Percentiles rank a stretch among this genome's conserved stretches.
phyloP scores from a whole-genome alignment of 1,140 invertebrate genomes.

The Spodoptera litura region DNA sequence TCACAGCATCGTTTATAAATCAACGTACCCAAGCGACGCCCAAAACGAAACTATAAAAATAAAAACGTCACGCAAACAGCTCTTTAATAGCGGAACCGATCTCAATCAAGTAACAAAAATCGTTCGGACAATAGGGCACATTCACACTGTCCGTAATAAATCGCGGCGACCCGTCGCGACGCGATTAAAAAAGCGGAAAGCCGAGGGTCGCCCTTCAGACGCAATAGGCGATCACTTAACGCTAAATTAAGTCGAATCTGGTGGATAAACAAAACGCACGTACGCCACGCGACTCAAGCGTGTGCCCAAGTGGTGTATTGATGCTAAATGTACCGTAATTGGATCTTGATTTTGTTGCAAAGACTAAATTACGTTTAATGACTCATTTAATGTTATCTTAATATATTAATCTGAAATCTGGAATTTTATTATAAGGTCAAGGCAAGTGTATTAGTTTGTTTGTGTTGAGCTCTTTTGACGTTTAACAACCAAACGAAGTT shows the following conservation, averaged over 20 bases:
- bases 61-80: slow-evolving; percentile 50
- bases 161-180: slow-evolving; percentile 68
- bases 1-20: slow-evolving; percentile 44
- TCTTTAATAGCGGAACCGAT: slow-evolving; percentile 68
- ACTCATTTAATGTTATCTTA: slow-evolving; percentile 56
- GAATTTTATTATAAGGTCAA: too few relatives aligned
- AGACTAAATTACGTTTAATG: slow-evolving; percentile 57
- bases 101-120: slow-evolving; percentile 66
- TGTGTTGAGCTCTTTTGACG: neutral
- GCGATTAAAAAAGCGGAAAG: slow-evolving; percentile 68
- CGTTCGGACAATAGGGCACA: slow-evolving; percentile 70
- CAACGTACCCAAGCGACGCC: slow-evolving; percentile 7
- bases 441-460: too few relatives aligned
- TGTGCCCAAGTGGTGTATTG: slow-evolving; percentile 63
- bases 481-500: neutral
- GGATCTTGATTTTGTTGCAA: slow-evolving; percentile 72
- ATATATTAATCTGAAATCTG: slow-evolving; percentile 16
- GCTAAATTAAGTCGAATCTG: slow-evolving; percentile 78
- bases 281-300: slow-evolving; percentile 68
- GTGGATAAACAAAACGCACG: slow-evolving; percentile 78
- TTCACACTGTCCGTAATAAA: slow-evolving; percentile 71
- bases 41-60: slow-evolving; percentile 47
- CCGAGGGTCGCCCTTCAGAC: slow-evolving; percentile 66
- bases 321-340: slow-evolving; percentile 80
- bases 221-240: slow-evolving; percentile 73